These are phyloP conservation scores for Pelusios castaneus DNA, from an alignment of 2,113 vertebrate genomes.

Conservation along the genomic window DNA sequence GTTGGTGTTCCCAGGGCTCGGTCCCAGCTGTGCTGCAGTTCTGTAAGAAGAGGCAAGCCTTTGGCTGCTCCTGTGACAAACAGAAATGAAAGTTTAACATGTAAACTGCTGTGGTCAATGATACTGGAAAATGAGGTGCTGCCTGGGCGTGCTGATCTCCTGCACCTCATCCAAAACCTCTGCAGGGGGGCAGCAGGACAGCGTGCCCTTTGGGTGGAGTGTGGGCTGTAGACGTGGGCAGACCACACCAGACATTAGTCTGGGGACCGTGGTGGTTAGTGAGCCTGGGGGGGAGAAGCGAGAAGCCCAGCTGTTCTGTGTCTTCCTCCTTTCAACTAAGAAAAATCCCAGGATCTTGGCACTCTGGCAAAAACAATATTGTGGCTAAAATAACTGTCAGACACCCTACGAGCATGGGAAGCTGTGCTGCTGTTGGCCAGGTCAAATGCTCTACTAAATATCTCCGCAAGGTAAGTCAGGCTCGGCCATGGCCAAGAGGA, in stretches of 20 bases:
- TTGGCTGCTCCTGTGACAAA: not conserved
- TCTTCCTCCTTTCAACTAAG: not conserved
- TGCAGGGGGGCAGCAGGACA: not conserved
- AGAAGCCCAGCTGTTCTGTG: not conserved
- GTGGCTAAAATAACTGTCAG: not conserved
- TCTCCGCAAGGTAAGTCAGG: not conserved
- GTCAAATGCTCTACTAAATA: not conserved
- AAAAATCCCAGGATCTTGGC: not conserved
- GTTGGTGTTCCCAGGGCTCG: not conserved
- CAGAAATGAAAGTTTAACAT: not conserved
- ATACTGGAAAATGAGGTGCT: not conserved
- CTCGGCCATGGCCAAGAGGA: not conserved
- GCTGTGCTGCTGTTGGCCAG: rapidly evolving
- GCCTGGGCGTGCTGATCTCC: not conserved
- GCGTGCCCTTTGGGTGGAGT: not conserved
- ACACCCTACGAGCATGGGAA: not conserved
- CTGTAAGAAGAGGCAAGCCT: not conserved
- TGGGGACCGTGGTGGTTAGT: not conserved
- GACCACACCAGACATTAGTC: not conserved
- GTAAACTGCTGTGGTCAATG: not conserved
- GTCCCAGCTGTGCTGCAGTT: not conserved
- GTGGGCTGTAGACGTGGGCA: not conserved
- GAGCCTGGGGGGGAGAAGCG: not conserved
- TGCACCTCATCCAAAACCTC: not conserved
- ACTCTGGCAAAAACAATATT: not conserved